A percentile compares a stretch with the other conserved stretches of the same genome.
Conservation (phyloP, 2,113 vertebrate species). For the Sylvietta virens region DNA sequence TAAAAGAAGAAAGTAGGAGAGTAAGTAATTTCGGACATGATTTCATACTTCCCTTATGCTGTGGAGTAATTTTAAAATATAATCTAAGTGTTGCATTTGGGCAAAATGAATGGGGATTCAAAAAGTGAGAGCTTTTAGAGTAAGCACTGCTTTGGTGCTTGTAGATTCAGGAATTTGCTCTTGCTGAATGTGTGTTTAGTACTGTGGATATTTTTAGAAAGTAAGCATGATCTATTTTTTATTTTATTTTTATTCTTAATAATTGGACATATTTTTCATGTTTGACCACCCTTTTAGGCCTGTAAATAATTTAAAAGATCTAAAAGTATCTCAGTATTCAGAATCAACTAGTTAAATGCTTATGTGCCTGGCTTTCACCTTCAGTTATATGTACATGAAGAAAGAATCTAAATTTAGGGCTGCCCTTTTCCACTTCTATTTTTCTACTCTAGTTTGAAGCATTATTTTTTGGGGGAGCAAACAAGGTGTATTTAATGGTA, state of each 20-base stretch:
- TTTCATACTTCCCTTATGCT: not conserved
- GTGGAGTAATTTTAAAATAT: not conserved
- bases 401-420: conserved; percentile 15
- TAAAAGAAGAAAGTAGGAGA: not conserved
- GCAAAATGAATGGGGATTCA: not conserved
- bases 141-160: not conserved
- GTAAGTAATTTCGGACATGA: not conserved
- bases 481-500: not conserved
- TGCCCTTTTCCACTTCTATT: not conserved
- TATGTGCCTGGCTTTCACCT: conserved; percentile 25
- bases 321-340: conserved; percentile 34
- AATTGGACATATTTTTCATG: conserved; percentile 47
- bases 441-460: not conserved
- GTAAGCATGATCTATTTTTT: conserved; percentile 28
- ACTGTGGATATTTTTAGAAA: conserved; percentile 38
- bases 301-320: conserved; percentile 61
- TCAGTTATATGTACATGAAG: not conserved
- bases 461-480: not conserved
- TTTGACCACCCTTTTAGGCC: conserved; percentile 44
- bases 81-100: not conserved
- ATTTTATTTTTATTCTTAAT: conserved; percentile 50
- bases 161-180: not conserved
- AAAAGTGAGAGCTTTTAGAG: not conserved
- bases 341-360: conserved; percentile 37
- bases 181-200: conserved; percentile 11